Evolutionary conservation across 2,888 invertebrate species (phyloP), one percentile per base, ranked within the genome.

Genomic region (Idaea straminata): DNA sequence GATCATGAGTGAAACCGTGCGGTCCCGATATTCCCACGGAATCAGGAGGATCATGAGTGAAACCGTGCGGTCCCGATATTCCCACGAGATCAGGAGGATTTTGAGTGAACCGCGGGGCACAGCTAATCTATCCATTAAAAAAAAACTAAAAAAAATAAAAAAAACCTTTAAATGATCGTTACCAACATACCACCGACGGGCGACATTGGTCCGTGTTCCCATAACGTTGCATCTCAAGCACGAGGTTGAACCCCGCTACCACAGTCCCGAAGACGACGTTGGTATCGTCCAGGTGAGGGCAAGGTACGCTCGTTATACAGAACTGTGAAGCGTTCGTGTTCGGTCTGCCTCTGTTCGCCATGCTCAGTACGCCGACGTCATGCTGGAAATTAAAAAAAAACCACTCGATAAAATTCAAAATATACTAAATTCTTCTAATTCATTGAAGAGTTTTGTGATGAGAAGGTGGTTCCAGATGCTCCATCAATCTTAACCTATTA

Each of bases 251-350:
- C 0, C 98, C 98, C 72, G 95, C 95, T 15, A 95, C 75, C n/a
- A 98, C 96, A 71, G 93, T 94, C 0, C 98, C 98, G 80, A 97
- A 96, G 35, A 95, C 97, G 3, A 98, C 97, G 84, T 98, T 97
- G 15, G 94, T 95, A 5, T 94, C 95, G 84, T 98, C 96, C 61
- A 98, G 89, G 82, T 98, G 97, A 0, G 94, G 89, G 77, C 97
- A 96, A 1, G 95, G 94, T 1, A 95, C 95, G 0, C 95, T 95
- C 0, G 97, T 96, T 67, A 99, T 96, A 82, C 98, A 97, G 91
- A 99, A 99, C 89, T 99, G 99, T 0, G 99, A 99, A 72, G 96
- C 97, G 85, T 99, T 99, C 7, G 97, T 96, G 84, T 99, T 94
- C 15, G 95, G 94, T 74, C 85, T 83, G 63, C 95, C 98, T 84